Evolutionary conservation across 2,113 vertebrate genomes (phyloP).

Genomic region (Entosphenus tridentatus): DNA sequence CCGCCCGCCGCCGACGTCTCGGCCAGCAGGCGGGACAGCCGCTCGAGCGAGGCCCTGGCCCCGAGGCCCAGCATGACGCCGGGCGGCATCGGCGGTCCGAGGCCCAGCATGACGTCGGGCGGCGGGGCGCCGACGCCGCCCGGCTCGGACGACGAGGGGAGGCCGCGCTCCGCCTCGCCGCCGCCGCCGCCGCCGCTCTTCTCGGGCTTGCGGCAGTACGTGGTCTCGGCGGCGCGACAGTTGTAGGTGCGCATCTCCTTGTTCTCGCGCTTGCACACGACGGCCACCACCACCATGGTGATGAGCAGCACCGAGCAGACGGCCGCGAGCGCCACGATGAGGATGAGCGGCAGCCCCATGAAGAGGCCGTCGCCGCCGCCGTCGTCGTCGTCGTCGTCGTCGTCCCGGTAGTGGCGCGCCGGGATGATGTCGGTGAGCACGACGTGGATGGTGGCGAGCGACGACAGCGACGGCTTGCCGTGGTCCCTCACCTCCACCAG

Average conservation of each 20-base stretch:
- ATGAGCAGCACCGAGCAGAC: slow-evolving; percentile 82
- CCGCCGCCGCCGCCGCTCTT: too few species aligned
- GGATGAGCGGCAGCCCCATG: slow-evolving; percentile 70
- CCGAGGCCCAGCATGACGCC: too few species aligned
- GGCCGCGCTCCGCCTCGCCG: too few species aligned
- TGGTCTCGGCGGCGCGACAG: slow-evolving; percentile 42
- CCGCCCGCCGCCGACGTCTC: too few species aligned
- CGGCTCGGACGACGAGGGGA: too few species aligned
- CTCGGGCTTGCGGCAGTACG: background rate
- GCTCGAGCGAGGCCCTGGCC: too few species aligned
- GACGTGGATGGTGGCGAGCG: slow-evolving; percentile 54
- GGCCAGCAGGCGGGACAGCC: too few species aligned
- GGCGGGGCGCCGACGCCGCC: too few species aligned
- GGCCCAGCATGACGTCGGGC: too few species aligned
- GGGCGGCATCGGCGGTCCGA: too few species aligned
- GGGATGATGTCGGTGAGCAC: slow-evolving; percentile 52
- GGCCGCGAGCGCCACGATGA: slow-evolving; percentile 76
- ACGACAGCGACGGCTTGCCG: slow-evolving; percentile 73
- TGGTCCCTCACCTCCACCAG: slow-evolving; percentile 79
- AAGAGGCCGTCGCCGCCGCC: slow-evolving; percentile 15
- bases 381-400: slow-evolving; percentile 15
- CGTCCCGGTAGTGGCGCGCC: slow-evolving; percentile 22
- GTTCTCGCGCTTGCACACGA: slow-evolving; percentile 74
- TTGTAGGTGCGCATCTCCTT: slow-evolving; percentile 81
- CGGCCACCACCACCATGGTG: slow-evolving; percentile 80